A percentile compares a stretch with the other conserved stretches of the same genome.
These are phyloP conservation scores for Schrankia costaestrigalis DNA, from an alignment of 2,888 invertebrate genomes.

Conservation along the genomic window DNA sequence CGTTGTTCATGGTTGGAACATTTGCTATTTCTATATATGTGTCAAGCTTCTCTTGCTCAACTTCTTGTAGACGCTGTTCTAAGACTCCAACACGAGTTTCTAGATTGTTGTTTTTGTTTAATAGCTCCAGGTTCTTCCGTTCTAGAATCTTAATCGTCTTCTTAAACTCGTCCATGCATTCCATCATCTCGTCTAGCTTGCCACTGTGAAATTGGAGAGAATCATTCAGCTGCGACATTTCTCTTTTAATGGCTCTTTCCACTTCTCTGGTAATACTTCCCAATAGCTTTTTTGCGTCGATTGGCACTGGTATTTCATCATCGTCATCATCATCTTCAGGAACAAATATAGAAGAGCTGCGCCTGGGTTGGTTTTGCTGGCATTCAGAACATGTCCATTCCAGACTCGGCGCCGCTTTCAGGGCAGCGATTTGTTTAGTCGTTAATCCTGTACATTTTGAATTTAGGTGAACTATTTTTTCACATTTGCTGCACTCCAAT, in stretches of 20 bases:
- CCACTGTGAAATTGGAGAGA: background rate
- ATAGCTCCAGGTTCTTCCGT: constrained; percentile 1
- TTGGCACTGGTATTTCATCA: background rate
- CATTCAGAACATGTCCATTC: constrained; percentile 22
- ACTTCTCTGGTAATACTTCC: background rate
- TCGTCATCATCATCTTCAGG: constrained; percentile 11
- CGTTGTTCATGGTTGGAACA: no score
- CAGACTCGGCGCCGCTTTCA: constrained; percentile 12
- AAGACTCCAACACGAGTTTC: constrained; percentile 1
- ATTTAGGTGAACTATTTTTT: constrained; percentile 1
- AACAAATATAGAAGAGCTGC: constrained; percentile 5
- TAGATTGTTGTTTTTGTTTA: constrained; percentile 1
- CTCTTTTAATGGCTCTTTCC: background rate
- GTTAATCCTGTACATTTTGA: constrained; percentile 14
- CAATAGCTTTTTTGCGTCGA: background rate
- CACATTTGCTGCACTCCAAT: background rate
- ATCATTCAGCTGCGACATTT: background rate
- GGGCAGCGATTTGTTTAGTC: constrained; percentile 14
- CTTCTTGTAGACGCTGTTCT: background rate
- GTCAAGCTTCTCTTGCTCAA: background rate
- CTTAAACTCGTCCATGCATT: constrained; percentile 1
- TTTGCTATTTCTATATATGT: background rate
- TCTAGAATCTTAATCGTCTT: background rate
- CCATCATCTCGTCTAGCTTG: background rate
- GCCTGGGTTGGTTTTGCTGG: constrained; percentile 6